Percentiles rank a stretch among this genome's conserved stretches.
Conservation (phyloP, 1,140 invertebrate species). For the Drosophila kepulauana region DNA sequence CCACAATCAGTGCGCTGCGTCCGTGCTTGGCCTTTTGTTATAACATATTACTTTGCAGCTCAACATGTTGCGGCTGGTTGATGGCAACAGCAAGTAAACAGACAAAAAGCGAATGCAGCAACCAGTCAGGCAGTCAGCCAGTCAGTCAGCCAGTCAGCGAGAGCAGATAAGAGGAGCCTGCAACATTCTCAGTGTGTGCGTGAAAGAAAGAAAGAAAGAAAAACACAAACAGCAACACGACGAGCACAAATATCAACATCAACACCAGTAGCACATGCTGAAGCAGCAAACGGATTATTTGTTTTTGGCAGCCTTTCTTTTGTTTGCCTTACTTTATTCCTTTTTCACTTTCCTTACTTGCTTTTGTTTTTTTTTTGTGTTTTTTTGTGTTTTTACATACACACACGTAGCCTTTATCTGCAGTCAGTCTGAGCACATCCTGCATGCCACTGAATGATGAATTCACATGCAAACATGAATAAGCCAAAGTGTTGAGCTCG, state of each 20-base stretch:
- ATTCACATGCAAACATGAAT: conserved; percentile 35
- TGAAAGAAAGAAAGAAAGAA: conserved; percentile 59
- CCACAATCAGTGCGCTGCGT: conserved; percentile 19
- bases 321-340: conserved; percentile 47
- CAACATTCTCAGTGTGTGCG: conserved; percentile 23
- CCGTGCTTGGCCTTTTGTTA: conserved; percentile 67
- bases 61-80: conserved; percentile 76
- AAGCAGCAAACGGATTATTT: conserved; percentile 70
- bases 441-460: conserved; percentile 41
- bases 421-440: conserved; percentile 49
- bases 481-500: conserved; percentile 39
- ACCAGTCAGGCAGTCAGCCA: conserved; percentile 31
- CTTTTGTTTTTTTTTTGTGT: conserved; percentile 40
- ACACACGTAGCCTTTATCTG: conserved; percentile 45
- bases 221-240: conserved; percentile 32
- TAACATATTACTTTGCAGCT: conserved; percentile 75
- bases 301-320: conserved; percentile 80
- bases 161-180: conserved; percentile 60
- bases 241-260: conserved; percentile 36
- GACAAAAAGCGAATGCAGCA: conserved; percentile 48
- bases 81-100: conserved; percentile 61
- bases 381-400: conserved; percentile 28
- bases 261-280: conserved; percentile 24
- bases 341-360: conserved; percentile 15
- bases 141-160: conserved; percentile 35